Percentiles rank a stretch among this genome's conserved stretches.
Evolutionary conservation across 2,113 vertebrate genomes (phyloP).

Genomic region (Hemichromis elongatus): DNA sequence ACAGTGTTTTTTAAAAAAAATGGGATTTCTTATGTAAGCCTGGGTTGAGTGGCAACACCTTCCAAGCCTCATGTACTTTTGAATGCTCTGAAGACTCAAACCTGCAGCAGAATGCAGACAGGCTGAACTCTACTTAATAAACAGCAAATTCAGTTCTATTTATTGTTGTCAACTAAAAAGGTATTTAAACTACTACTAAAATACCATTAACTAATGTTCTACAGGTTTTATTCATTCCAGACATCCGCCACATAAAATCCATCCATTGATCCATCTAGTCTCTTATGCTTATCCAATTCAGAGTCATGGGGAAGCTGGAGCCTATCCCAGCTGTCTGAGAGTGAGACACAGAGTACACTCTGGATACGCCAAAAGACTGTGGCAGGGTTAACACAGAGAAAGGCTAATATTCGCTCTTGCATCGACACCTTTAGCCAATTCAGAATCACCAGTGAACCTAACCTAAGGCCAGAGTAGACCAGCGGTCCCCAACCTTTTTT

Average conservation of each 20-base stretch:
- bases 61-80: neutral
- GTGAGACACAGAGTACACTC: neutral
- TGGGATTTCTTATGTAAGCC: neutral
- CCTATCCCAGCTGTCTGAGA: neutral
- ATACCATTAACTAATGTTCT: neutral
- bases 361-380: neutral
- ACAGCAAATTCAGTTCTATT: fast-evolving
- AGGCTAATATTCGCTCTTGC: fast-evolving
- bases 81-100: neutral
- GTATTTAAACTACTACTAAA: neutral
- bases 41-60: neutral
- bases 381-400: neutral
- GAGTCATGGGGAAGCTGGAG: neutral
- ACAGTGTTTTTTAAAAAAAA: fast-evolving
- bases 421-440: neutral
- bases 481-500: too few relatives aligned
- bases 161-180: neutral
- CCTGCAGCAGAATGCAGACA: neutral
- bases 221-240: neutral
- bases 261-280: neutral
- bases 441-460: neutral
- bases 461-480: neutral
- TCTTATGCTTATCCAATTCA: neutral
- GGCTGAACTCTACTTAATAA: neutral
- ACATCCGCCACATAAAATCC: neutral